Evolutionary conservation across 2,113 vertebrate genomes (phyloP).

Genomic region (Corythoichthys haematopterus): DNA sequence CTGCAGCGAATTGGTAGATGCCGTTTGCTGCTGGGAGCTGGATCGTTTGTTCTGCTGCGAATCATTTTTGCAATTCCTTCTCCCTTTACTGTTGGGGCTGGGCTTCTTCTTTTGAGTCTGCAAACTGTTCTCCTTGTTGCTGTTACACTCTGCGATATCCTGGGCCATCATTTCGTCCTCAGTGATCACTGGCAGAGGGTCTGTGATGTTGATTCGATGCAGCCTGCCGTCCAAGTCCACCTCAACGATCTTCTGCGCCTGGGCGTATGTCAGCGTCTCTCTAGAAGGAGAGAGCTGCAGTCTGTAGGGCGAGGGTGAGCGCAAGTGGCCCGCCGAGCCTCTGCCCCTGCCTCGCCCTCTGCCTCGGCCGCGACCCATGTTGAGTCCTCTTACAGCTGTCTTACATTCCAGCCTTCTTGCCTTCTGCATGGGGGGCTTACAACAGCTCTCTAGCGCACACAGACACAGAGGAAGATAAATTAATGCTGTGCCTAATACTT

Average conservation of each 20-base stretch:
- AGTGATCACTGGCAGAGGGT: constrained; percentile 87
- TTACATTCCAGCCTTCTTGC: constrained; percentile 76
- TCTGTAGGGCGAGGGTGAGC: constrained; percentile 85
- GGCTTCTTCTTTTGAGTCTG: constrained; percentile 81
- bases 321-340: constrained; percentile 62
- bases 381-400: constrained; percentile 46
- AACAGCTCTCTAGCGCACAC: constrained; percentile 34
- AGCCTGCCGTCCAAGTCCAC: constrained; percentile 93
- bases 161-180: constrained; percentile 94
- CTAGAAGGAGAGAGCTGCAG: constrained; percentile 85
- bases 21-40: constrained; percentile 52
- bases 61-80: constrained; percentile 73
- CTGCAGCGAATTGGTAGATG: constrained; percentile 54
- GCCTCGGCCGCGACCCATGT: constrained; percentile 64
- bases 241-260: constrained; percentile 94
- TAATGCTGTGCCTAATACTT: not conserved
- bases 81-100: constrained; percentile 73
- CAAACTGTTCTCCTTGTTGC: constrained; percentile 97
- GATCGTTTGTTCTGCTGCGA: constrained; percentile 55
- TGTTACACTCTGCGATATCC: constrained; percentile 94
- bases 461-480: not conserved
- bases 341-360: constrained; percentile 72
- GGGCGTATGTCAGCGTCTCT: constrained; percentile 91
- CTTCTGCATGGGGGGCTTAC: constrained; percentile 79
- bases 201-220: constrained; percentile 92